Conservation (phyloP, 2,113 vertebrate genomes). For the Leptodactylus fuscus region DNA sequence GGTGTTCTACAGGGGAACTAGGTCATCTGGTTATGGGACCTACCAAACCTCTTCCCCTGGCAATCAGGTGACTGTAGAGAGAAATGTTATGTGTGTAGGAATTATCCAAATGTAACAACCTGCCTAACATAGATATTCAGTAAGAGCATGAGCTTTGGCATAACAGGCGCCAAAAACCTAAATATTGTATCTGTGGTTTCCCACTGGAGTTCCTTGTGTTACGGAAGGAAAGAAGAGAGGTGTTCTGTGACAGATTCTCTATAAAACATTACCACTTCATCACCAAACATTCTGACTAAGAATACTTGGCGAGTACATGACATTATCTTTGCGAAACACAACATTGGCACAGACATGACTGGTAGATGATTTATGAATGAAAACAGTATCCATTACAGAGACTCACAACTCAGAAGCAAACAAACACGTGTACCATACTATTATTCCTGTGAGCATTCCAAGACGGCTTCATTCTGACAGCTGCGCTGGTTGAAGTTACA, state of each 20-base stretch:
- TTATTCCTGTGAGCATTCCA: constrained; percentile 30
- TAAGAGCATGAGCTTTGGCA: too few species aligned
- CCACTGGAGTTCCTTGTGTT: too few species aligned
- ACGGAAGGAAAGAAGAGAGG: not conserved
- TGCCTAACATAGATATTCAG: too few species aligned
- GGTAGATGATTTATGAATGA: constrained; percentile 39
- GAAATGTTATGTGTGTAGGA: too few species aligned
- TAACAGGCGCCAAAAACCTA: too few species aligned
- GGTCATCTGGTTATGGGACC: too few species aligned
- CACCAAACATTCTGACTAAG: not conserved
- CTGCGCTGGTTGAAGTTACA: constrained; percentile 41
- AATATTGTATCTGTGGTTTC: too few species aligned
- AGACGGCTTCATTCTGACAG: constrained; percentile 34
- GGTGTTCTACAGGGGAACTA: too few species aligned
- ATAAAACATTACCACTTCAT: not conserved
- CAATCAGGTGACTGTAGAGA: too few species aligned
- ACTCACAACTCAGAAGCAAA: constrained; percentile 28
- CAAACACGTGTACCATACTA: constrained; percentile 37
- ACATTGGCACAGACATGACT: constrained; percentile 28
- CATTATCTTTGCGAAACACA: constrained; percentile 21
- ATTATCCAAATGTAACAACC: too few species aligned
- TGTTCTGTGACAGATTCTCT: not conserved
- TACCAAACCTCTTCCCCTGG: too few species aligned
- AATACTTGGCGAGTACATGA: not conserved
- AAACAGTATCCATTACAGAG: constrained; percentile 40